Conservation (phyloP, 2,797 vertebrate genomes). For the Morus bassanus region DNA sequence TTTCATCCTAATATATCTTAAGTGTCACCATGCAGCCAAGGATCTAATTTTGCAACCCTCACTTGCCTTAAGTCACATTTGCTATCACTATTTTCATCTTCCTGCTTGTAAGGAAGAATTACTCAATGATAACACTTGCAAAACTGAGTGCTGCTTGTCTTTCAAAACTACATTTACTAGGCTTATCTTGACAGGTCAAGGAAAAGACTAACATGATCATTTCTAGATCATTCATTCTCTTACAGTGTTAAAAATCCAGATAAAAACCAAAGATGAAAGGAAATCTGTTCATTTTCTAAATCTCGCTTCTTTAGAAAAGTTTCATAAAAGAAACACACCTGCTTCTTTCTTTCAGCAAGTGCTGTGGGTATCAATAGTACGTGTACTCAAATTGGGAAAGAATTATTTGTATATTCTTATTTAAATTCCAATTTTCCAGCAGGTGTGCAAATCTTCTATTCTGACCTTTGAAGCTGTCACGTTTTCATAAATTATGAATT, state of each 20-base stretch:
- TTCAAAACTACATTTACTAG: background rate
- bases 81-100: background rate
- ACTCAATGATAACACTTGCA: background rate
- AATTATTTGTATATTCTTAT: background rate
- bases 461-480: background rate
- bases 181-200: background rate
- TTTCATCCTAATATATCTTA: background rate
- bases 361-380: background rate
- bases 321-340: background rate
- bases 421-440: background rate
- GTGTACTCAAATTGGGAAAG: background rate
- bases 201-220: background rate
- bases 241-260: background rate
- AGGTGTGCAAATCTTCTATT: background rate
- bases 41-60: background rate
- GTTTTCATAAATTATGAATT: background rate
- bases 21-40: background rate
- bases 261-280: background rate
- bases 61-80: background rate
- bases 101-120: background rate
- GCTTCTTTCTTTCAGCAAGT: slow-evolving; percentile 20
- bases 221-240: background rate
- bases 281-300: background rate
- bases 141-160: background rate
- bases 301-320: background rate